Base-by-base conservation (phyloP, 2,888 invertebrate species). In the Seladonia tumulorum region DNA sequence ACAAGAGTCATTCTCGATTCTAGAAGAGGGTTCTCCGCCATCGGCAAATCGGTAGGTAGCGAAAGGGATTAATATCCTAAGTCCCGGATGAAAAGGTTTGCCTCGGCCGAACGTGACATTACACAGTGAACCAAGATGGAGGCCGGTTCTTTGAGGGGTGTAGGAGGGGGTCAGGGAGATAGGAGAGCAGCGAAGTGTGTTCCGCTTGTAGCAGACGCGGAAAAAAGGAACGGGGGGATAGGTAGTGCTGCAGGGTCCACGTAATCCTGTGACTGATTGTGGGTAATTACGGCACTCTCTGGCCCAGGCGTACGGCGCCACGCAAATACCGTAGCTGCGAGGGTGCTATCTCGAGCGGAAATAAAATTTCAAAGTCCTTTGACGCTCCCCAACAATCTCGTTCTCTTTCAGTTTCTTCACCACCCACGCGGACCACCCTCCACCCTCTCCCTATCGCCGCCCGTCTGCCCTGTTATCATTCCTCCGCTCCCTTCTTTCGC, bases 181-280 rank as follows among this genome's bases (percentile, higher is more conserved):
- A n/a, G 7, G 18, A n/a, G 22, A 10, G 18, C 49, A 29, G 39
- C 39, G 66, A 79, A 76, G 82, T 53, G 76, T 86, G 85, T 88
- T 53, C 83, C 81, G 89, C 85, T 66, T 25, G 79, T 76, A 86
- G 80, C 80, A 80, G 77, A 87, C 87, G 85, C 75, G 72, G 76
- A 84, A 49, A 76, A 68, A 77, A 79, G 57, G 45, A 75, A 71
- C 45, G 83, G 76, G 74, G 71, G 76, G 66, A 80, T 84, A 78
- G 79, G 79, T 76, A 73, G 74, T 71, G 82, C 83, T 70, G 79
- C 82, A 77, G 90, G 84, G 85, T 84, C 86, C 84, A 75, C 86
- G 88, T 90, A 90, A 90, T 90, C 90, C 89, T 83, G 83, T 90
- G 90, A 90, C 90, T 90, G 90, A 90, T 90, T 87, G 89, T 72